phyloP scores from a whole-genome alignment of 1,140 invertebrate genomes.

The Venustaconcha ellipsiformis region DNA sequence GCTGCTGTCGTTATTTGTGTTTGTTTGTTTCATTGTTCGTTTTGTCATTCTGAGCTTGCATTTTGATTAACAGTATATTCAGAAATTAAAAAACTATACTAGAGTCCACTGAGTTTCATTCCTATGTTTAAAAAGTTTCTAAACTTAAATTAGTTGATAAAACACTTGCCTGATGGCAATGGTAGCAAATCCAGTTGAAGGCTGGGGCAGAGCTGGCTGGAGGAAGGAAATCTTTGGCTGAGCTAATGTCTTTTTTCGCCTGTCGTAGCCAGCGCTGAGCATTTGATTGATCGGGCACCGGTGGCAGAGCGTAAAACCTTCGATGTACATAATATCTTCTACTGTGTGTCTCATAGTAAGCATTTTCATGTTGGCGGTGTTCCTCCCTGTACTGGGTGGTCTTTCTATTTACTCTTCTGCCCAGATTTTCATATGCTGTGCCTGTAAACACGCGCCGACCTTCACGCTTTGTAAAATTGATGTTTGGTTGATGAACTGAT shows the following conservation, averaged over 20 bases:
- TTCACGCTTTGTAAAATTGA: conserved; percentile 7
- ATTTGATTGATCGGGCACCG: conserved; percentile 12
- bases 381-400: conserved; percentile 5
- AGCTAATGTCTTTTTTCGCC: conserved; percentile 39
- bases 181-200: conserved; percentile 51
- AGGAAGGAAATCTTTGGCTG: conserved; percentile 21
- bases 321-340: conserved; percentile 1
- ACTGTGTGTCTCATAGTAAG: conserved; percentile 2
- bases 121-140: too few relatives aligned
- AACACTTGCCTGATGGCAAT: conserved; percentile 46
- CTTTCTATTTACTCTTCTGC: not conserved
- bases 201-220: conserved; percentile 7
- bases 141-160: not conserved
- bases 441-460: not conserved
- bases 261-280: conserved; percentile 44
- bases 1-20: too few relatives aligned
- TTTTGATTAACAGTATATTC: too few relatives aligned
- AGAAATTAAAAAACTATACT: too few relatives aligned
- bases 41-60: too few relatives aligned
- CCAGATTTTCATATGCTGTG: not conserved
- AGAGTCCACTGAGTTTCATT: too few relatives aligned
- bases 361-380: not conserved
- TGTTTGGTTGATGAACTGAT: not conserved
- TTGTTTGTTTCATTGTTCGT: too few relatives aligned
- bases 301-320: not conserved